A percentile compares a stretch with the other conserved stretches of the same genome.
These are phyloP conservation scores for Lota lota DNA, from an alignment of 2,113 vertebrate species.

Conservation along the genomic window DNA sequence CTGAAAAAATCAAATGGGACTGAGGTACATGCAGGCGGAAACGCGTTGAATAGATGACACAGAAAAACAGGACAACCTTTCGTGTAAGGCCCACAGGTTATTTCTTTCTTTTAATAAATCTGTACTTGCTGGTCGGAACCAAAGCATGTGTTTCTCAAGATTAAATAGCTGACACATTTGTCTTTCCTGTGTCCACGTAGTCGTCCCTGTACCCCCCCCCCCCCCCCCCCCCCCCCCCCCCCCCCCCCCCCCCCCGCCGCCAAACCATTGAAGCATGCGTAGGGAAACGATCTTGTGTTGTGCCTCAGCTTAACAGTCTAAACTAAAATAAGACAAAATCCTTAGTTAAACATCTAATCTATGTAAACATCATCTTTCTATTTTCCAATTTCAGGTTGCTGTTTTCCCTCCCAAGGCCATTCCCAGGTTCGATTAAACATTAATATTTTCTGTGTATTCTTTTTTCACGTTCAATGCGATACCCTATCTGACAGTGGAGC, in stretches of 20 bases:
- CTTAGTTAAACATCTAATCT: slow-evolving; percentile 35
- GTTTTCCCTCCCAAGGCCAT: background rate
- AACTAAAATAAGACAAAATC: slow-evolving; percentile 34
- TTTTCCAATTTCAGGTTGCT: too few species aligned
- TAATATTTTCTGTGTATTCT: background rate
- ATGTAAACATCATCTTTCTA: background rate
- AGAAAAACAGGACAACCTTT: slow-evolving; percentile 27
- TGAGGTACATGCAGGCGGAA: slow-evolving; percentile 1
- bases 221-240: slow-evolving; percentile 12
- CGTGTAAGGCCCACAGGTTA: slow-evolving; percentile 33
- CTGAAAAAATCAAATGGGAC: slow-evolving; percentile 10
- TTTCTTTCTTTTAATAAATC: slow-evolving; percentile 21
- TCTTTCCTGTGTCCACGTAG: slow-evolving; percentile 26
- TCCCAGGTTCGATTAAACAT: background rate
- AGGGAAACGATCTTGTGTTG: slow-evolving; percentile 20
- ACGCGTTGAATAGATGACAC: slow-evolving; percentile 40
- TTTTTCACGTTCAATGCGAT: slow-evolving; percentile 19
- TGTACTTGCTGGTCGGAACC: too few species aligned
- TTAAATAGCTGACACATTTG: slow-evolving; percentile 1
- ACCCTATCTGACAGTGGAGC: slow-evolving; percentile 33
- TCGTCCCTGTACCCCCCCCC: slow-evolving; percentile 28
- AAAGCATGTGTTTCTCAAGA: too few species aligned
- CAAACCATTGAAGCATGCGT: slow-evolving; percentile 35
- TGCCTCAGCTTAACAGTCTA: slow-evolving; percentile 12
- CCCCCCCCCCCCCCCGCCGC: slow-evolving; percentile 21